These are phyloP conservation scores for Cuniculus paca DNA, from an alignment of 2,797 vertebrate species.

Conservation along the genomic window DNA sequence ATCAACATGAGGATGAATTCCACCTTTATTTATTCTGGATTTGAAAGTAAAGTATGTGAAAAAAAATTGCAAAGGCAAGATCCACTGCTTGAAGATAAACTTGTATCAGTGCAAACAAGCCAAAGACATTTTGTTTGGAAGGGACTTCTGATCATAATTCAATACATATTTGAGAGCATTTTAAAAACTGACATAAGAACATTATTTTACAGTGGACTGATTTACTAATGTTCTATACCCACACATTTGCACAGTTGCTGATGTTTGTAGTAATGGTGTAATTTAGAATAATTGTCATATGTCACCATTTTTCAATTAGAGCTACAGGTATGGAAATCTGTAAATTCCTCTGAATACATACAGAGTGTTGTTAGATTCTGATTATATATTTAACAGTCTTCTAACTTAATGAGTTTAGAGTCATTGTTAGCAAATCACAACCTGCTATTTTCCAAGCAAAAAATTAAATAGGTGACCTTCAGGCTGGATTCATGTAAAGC, in stretches of 20 bases:
- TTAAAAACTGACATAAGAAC: conserved; percentile 26
- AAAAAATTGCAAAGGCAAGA: background rate
- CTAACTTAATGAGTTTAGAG: conserved; percentile 59
- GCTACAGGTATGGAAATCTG: conserved; percentile 49
- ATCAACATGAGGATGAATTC: background rate
- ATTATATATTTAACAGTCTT: conserved; percentile 72
- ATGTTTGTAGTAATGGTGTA: conserved; percentile 71
- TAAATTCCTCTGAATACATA: conserved; percentile 57
- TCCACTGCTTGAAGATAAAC: conserved; percentile 9
- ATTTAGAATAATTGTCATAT: conserved; percentile 73
- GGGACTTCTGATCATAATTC: background rate
- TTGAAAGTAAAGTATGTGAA: background rate
- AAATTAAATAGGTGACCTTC: conserved; percentile 66
- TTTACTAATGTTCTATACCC: conserved; percentile 62
- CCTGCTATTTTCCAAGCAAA: conserved; percentile 47
- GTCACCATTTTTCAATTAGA: conserved; percentile 61
- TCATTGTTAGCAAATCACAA: conserved; percentile 56
- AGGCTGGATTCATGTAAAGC: background rate
- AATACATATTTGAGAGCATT: background rate
- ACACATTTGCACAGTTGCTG: background rate
- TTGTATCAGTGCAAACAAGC: background rate
- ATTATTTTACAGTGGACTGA: conserved; percentile 61
- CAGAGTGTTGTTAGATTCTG: conserved; percentile 44
- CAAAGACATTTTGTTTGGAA: conserved; percentile 38
- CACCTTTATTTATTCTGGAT: background rate